A percentile compares a stretch with the other conserved stretches of the same genome.
Evolutionary conservation across 2,888 invertebrate genomes (phyloP).

Genomic region (Dryocosmus kuriphilus): DNA sequence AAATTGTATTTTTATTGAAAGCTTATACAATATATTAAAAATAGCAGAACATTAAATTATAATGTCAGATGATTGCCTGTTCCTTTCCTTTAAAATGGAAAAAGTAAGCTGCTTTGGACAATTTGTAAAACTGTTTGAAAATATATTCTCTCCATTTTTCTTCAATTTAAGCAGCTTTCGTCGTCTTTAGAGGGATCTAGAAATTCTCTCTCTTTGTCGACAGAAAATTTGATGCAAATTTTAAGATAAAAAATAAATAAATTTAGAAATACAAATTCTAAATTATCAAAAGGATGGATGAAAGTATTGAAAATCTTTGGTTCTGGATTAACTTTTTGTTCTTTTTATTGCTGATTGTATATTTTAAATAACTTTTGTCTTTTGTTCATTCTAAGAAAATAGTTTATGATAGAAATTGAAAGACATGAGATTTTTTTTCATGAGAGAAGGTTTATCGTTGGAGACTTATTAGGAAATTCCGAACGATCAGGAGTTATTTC

Average conservation of each 20-base stretch:
- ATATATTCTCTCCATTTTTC: not conserved
- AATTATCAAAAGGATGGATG: no score
- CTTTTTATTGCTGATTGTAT: not conserved
- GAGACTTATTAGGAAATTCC: slow-evolving; percentile 33
- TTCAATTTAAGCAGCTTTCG: not conserved
- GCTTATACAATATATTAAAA: not conserved
- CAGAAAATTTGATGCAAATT: no score
- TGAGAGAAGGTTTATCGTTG: slow-evolving; percentile 9
- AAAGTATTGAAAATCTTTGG: not conserved
- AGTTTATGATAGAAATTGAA: not conserved
- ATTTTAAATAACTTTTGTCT: not conserved
- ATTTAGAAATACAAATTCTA: no score
- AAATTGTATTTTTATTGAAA: not conserved
- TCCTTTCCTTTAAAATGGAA: not conserved
- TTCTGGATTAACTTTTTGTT: not conserved
- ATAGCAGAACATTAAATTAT: not conserved
- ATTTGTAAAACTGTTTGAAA: not conserved
- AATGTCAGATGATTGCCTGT: not conserved
- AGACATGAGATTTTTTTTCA: slow-evolving; percentile 21
- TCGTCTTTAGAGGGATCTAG: not conserved
- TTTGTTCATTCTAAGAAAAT: not conserved
- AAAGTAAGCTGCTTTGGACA: slow-evolving; percentile 1
- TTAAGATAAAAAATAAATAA: no score
- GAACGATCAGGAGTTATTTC: slow-evolving; percentile 33
- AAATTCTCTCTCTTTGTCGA: not conserved